phyloP scores from a whole-genome alignment of 2,888 invertebrate genomes.

The Tholera decimalis region DNA sequence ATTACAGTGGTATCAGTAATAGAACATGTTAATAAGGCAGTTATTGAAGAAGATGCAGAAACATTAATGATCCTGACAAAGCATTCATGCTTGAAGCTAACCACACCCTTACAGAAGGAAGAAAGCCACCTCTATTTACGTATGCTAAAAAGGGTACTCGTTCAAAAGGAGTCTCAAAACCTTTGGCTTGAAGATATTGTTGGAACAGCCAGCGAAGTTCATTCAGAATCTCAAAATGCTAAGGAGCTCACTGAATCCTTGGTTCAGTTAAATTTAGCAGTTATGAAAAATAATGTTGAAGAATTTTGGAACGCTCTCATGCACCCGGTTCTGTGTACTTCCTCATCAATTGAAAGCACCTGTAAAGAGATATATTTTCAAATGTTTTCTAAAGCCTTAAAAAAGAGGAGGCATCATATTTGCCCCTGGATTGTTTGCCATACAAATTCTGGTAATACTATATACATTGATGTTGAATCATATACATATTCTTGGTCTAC shows the following conservation, averaged over 20 bases:
- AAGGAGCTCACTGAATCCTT: constrained; percentile 86
- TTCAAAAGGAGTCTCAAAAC: constrained; percentile 90
- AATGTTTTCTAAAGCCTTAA: constrained; percentile 86
- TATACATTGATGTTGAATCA: constrained; percentile 90
- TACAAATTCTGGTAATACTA: constrained; percentile 87
- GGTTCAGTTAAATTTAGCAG: constrained; percentile 84
- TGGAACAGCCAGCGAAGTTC: constrained; percentile 85
- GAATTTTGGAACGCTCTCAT: constrained; percentile 83
- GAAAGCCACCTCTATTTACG: constrained; percentile 90
- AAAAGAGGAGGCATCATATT: constrained; percentile 84
- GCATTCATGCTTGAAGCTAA: constrained; percentile 85
- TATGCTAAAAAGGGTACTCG: constrained; percentile 87
- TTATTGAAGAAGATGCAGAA: constrained; percentile 87
- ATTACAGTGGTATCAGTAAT: constrained; percentile 91
- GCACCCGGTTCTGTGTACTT: constrained; percentile 74
- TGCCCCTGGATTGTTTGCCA: constrained; percentile 90
- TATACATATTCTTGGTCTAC: constrained; percentile 89
- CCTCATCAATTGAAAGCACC: constrained; percentile 77
- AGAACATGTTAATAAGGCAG: constrained; percentile 91
- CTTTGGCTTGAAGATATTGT: constrained; percentile 92
- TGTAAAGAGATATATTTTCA: constrained; percentile 87
- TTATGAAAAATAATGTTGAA: constrained; percentile 82
- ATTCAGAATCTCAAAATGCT: constrained; percentile 87
- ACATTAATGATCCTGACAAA: constrained; percentile 87
- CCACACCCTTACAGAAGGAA: constrained; percentile 82